Evolutionary conservation across 2,113 vertebrate genomes (phyloP).

Genomic region (Xenotilapia caudafasciata): DNA sequence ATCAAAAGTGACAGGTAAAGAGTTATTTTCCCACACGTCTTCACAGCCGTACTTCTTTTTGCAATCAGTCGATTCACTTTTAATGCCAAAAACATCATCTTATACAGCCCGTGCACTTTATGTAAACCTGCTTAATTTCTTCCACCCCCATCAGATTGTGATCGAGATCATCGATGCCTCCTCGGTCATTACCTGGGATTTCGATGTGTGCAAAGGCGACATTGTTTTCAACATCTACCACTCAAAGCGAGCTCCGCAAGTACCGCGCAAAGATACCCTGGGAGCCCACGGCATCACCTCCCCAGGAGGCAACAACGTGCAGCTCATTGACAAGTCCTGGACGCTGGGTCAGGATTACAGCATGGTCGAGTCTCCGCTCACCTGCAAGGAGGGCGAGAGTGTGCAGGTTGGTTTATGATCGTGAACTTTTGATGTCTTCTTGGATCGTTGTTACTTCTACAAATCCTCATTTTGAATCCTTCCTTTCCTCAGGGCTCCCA

Average conservation of each 20-base stretch:
- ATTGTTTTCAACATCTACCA: conserved; percentile 95
- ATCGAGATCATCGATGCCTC: conserved; percentile 92
- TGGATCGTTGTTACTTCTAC: fast-evolving
- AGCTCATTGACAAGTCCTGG: conserved; percentile 91
- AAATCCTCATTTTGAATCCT: not conserved
- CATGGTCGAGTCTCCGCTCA: conserved; percentile 89
- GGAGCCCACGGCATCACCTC: conserved; percentile 86
- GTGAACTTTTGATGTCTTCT: not conserved
- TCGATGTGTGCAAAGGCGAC: conserved; percentile 95
- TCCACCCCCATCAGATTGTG: conserved; percentile 71
- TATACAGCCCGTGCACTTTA: not conserved
- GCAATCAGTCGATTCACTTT: fast-evolving
- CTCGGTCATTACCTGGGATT: conserved; percentile 97
- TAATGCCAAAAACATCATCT: not conserved
- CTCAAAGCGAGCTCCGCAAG: conserved; percentile 87
- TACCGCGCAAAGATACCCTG: conserved; percentile 84
- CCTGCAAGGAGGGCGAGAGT: conserved; percentile 91
- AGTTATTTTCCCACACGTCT: not conserved
- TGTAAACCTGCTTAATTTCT: not conserved
- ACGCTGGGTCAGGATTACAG: conserved; percentile 90
- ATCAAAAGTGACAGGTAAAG: not conserved
- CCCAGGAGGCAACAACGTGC: conserved; percentile 88
- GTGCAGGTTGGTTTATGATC: conserved; percentile 79
- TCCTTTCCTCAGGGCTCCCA: conserved; percentile 82
- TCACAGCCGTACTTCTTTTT: not conserved